These are phyloP conservation scores for Zaprionus gabonicus DNA, from an alignment of 1,140 invertebrate species.

Conservation along the genomic window DNA sequence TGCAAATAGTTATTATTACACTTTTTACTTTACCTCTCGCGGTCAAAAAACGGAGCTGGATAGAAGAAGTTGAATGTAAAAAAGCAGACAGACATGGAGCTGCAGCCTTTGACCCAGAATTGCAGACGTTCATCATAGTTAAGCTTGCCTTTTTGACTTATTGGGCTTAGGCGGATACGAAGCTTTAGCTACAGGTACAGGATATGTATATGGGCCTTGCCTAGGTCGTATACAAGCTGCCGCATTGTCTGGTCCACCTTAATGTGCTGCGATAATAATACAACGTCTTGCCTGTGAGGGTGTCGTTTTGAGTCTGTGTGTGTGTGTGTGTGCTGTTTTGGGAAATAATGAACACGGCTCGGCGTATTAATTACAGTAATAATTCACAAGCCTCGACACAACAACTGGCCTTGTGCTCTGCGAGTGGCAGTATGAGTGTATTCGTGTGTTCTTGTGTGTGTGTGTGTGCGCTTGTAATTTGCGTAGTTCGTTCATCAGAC, in stretches of 20 bases:
- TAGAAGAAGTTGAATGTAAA: neutral
- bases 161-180: conserved; percentile 68
- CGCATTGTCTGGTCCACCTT: conserved; percentile 28
- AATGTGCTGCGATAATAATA: conserved; percentile 69
- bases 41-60: neutral
- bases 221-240: conserved; percentile 18
- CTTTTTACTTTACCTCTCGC: conserved; percentile 49
- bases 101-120: conserved; percentile 13
- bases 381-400: conserved; percentile 64
- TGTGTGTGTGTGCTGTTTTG: conserved; percentile 19
- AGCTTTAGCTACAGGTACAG: conserved; percentile 59
- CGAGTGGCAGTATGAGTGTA: neutral
- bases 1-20: conserved; percentile 83
- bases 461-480: conserved; percentile 54
- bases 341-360: conserved; percentile 75
- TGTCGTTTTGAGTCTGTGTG: conserved; percentile 6
- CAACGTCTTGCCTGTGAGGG: conserved; percentile 27
- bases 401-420: conserved; percentile 25
- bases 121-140: conserved; percentile 66
- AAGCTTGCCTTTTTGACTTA: conserved; percentile 47
- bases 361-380: conserved; percentile 78
- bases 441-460: conserved; percentile 5
- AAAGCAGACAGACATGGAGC: neutral
- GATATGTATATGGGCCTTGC: conserved; percentile 24
- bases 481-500: conserved; percentile 54